Evolutionary conservation across 2,113 vertebrate species (phyloP).

Genomic region (Furnarius figulus): DNA sequence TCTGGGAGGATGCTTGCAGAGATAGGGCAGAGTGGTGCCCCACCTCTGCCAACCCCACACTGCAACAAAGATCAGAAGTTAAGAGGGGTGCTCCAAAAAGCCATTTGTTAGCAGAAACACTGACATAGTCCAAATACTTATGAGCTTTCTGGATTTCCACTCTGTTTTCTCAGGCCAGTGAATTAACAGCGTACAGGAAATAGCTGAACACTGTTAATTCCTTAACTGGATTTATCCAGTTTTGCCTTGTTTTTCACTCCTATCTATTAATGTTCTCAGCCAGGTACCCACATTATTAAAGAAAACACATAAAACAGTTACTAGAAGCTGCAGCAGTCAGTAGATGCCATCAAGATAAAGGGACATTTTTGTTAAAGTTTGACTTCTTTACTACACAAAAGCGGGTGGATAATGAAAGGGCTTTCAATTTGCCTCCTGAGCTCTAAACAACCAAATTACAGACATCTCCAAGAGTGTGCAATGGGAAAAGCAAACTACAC

Average conservation of each 20-base stretch:
- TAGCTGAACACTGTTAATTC: not conserved
- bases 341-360: slow-evolving; percentile 65
- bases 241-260: not conserved
- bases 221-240: not conserved
- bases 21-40: not conserved
- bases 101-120: not conserved
- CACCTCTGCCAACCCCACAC: not conserved
- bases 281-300: slow-evolving; percentile 32
- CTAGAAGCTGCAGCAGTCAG: not conserved
- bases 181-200: slow-evolving; percentile 26
- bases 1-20: not conserved
- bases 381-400: slow-evolving; percentile 42
- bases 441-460: not conserved
- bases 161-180: not conserved
- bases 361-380: slow-evolving; percentile 58
- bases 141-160: not conserved
- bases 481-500: not conserved
- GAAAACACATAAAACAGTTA: slow-evolving; percentile 31
- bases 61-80: not conserved
- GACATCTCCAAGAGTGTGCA: not conserved
- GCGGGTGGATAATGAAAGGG: not conserved
- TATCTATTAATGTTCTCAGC: not conserved
- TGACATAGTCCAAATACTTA: not conserved
- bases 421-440: not conserved
- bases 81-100: not conserved